These are phyloP conservation scores for Andrena minutula DNA, from an alignment of 2,888 invertebrate genomes.

Conservation along the genomic window DNA sequence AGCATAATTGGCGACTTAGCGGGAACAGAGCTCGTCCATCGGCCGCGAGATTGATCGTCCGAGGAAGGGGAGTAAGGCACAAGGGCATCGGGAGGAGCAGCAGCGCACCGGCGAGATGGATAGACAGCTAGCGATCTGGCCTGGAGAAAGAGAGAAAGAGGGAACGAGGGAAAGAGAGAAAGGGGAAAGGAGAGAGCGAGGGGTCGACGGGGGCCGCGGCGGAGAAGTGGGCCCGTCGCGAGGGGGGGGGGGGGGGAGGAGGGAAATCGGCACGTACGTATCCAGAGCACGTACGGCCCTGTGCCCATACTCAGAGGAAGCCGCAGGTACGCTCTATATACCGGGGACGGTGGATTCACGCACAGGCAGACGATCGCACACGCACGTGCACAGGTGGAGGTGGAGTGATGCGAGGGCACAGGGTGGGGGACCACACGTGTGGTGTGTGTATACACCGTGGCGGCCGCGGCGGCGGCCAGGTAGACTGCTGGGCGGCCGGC, in stretches of 20 bases:
- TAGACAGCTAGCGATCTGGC: background rate
- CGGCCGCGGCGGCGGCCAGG: constrained; percentile 75
- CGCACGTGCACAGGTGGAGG: constrained; percentile 65
- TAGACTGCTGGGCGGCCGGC: constrained; percentile 83
- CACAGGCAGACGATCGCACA: constrained; percentile 49
- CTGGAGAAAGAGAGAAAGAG: background rate
- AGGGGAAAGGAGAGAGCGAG: constrained; percentile 15
- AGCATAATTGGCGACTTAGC: constrained; percentile 71
- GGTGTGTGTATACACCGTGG: constrained; percentile 73
- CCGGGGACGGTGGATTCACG: constrained; percentile 53
- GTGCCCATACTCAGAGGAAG: constrained; percentile 82
- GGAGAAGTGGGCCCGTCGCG: constrained; percentile 37
- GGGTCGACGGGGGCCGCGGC: constrained; percentile 1
- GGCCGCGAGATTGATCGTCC: constrained; percentile 69
- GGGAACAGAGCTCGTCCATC: constrained; percentile 66
- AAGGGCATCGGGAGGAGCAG: constrained; percentile 57
- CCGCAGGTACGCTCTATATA: constrained; percentile 72
- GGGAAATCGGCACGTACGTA: constrained; percentile 81
- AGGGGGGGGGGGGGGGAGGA: constrained; percentile 62
- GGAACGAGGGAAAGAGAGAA: constrained; percentile 7
- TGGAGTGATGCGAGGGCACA: constrained; percentile 60
- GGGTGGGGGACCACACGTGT: constrained; percentile 78
- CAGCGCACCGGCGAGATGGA: constrained; percentile 16
- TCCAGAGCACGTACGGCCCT: constrained; percentile 84
- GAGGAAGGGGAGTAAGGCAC: constrained; percentile 60